phyloP scores from a whole-genome alignment of 2,113 vertebrate species.

The Oceanodroma tethys region DNA sequence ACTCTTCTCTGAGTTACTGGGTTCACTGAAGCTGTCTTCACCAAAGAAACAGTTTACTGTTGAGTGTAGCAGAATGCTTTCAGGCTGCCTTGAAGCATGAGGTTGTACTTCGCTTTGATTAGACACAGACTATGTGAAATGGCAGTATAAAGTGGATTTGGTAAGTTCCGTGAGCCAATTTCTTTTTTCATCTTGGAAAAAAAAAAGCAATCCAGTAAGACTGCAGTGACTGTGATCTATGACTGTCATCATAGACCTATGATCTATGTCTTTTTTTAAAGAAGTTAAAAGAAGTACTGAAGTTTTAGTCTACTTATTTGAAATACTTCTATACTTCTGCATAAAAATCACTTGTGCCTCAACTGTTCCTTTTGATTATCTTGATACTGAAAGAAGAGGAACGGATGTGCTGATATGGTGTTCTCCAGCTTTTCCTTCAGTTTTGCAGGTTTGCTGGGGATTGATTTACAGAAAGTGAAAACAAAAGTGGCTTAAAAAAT shows the following conservation, averaged over 20 bases:
- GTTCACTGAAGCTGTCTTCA: background rate
- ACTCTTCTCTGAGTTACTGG: background rate
- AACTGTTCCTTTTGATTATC: constrained; percentile 2
- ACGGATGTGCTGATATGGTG: background rate
- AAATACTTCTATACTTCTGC: constrained; percentile 16
- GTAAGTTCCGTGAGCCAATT: background rate
- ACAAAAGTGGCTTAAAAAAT: background rate
- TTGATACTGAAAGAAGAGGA: background rate
- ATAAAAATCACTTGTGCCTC: constrained; percentile 54
- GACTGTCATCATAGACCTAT: background rate
- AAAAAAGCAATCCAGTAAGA: background rate
- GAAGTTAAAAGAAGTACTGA: background rate
- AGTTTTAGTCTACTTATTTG: background rate
- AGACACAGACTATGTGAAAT: background rate
- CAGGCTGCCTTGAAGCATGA: background rate
- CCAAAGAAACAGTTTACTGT: background rate
- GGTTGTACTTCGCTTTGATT: background rate
- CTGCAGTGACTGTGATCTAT: background rate
- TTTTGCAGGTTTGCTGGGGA: background rate
- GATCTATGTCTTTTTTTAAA: background rate
- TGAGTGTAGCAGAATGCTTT: background rate
- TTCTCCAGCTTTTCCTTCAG: background rate
- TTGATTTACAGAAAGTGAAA: background rate
- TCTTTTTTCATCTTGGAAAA: background rate
- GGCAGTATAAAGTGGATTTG: background rate